Conservation (phyloP, 2,113 vertebrate genomes). For the Oreochromis tanganicae region DNA sequence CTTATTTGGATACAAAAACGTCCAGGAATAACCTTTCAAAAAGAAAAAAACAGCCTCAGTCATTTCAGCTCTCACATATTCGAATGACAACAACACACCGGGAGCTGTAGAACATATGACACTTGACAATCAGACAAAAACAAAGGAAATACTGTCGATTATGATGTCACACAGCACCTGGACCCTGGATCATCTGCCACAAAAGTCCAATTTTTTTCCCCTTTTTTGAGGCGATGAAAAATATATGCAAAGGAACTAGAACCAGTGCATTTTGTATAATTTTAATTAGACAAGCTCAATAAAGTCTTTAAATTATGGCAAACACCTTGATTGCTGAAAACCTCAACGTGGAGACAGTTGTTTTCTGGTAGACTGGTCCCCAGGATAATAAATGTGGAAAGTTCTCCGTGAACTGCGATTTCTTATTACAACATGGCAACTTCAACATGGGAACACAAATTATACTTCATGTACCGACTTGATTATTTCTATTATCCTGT, state of each 20-base stretch:
- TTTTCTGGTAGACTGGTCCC: background rate
- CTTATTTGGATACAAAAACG: background rate
- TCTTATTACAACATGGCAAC: background rate
- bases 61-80: background rate
- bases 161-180: background rate
- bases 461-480: background rate
- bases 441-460: background rate
- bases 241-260: background rate
- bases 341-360: background rate
- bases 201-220: background rate
- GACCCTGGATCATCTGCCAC: background rate
- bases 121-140: background rate
- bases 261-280: background rate
- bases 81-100: background rate
- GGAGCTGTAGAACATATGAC: background rate
- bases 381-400: background rate
- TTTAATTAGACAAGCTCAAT: background rate
- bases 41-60: background rate
- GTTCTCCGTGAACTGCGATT: background rate
- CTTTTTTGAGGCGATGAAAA: background rate
- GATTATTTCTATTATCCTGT: background rate
- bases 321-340: background rate
- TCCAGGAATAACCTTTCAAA: background rate
- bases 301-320: background rate
- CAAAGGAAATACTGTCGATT: accelerated